Conservation (phyloP, 2,888 invertebrate genomes). For the Machimus atricapillus region DNA sequence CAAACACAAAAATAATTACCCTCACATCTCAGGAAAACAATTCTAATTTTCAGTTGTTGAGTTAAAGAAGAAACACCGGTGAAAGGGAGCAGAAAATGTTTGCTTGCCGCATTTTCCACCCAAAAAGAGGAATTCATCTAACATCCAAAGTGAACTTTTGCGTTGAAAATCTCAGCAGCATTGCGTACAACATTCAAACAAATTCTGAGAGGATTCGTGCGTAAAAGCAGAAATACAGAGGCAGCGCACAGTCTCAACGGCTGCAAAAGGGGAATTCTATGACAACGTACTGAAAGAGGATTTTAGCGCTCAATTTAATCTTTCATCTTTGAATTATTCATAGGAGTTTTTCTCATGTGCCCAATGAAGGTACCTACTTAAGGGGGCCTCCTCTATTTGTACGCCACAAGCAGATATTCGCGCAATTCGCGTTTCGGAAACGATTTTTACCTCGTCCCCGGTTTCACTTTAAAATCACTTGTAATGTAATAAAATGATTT, state of each 20-base stretch:
- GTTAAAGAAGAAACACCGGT: background rate
- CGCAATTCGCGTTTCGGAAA: background rate
- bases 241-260: background rate
- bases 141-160: background rate
- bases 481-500: background rate
- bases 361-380: background rate
- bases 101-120: background rate
- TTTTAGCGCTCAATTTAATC: constrained; percentile 24
- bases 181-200: background rate
- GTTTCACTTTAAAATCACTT: background rate
- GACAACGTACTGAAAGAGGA: background rate
- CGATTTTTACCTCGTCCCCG: background rate
- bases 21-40: background rate
- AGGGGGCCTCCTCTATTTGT: background rate
- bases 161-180: background rate
- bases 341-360: background rate
- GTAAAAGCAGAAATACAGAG: background rate
- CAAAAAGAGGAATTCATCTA: background rate
- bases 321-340: constrained; percentile 36
- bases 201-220: background rate
- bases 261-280: background rate
- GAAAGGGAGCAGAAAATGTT: background rate
- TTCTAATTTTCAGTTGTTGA: background rate
- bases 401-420: background rate
- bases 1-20: background rate